Evolutionary conservation across 2,888 invertebrate species (phyloP), one percentile per base, ranked within the genome.

Genomic region (Drosophila anomalata): DNA sequence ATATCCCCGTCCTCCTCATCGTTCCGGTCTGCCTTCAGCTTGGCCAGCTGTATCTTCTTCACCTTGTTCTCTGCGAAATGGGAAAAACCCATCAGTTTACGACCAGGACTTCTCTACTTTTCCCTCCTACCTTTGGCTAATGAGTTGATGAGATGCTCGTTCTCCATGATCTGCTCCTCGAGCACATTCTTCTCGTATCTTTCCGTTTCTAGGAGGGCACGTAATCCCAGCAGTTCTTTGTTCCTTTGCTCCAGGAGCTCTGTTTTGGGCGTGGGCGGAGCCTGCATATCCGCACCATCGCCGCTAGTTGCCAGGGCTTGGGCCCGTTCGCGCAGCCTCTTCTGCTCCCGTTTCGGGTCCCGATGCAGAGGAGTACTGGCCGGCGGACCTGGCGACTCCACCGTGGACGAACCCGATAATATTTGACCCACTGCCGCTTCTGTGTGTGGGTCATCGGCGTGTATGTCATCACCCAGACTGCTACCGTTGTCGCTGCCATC

Each of bases 171-270:
- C 73, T 91, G 89, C 9, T 88, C 76, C 63, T 91, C 91, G 0
- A 92, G 55, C 0, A 89, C 62, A 6, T 76, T 81, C 33, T 89
- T 91, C 22, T 91, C 92, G 74, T 91, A 92, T 1, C 85, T 76
- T 52, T 91, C 90, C 1, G 90, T 89, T 46, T 91, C 91, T 20
- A 92, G 70, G 75, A 82, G 81, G 4, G 90, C 90, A 88, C 85
- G 90, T 26, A 91, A 70, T 36, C 76, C 78, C 26, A 88, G 73
- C 3, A 92, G 57, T 59, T 91, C 90, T 3, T 88, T 89, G 1
- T 87, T 90, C 17, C 83, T 87, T 60, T 89, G 90, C 51, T 91
- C 89, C 6, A 92, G 75, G 52, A 91, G 73, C 63, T 68, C 79
- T 0, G 90, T 83, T 66, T 67, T 85, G 5, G 79, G 79, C 7